Conservation (phyloP, 2,113 vertebrate genomes). For the Petrocephalus zakoni region DNA sequence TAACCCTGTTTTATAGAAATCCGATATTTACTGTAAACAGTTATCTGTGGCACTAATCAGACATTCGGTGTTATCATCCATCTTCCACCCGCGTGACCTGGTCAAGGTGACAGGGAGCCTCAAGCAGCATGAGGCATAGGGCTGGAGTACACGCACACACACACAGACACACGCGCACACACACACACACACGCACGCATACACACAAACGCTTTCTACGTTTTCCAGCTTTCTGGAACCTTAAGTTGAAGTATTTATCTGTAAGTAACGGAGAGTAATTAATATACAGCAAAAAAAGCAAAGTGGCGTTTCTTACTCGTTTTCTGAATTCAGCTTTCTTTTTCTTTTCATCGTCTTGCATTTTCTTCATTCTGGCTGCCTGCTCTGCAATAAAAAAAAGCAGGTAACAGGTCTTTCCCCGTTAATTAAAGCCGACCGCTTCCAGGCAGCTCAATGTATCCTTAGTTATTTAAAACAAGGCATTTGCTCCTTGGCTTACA, state of each 20-base stretch:
- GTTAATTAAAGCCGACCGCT: background rate
- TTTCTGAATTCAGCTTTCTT: slow-evolving; percentile 83
- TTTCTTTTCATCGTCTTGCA: slow-evolving; percentile 77
- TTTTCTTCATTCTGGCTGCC: slow-evolving; percentile 77
- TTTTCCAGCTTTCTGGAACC: background rate
- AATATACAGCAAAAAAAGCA: background rate
- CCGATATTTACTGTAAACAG: background rate
- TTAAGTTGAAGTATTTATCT: background rate
- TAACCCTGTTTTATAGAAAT: background rate
- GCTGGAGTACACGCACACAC: background rate
- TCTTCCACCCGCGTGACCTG: background rate
- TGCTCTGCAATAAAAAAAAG: slow-evolving; percentile 60
- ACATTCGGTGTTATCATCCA: background rate
- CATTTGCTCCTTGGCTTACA: background rate
- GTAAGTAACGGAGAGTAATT: background rate
- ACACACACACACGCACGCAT: background rate
- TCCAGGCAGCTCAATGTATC: background rate
- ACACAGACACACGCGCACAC: background rate
- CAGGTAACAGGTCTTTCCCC: background rate
- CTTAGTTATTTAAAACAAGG: background rate
- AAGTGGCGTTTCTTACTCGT: slow-evolving; percentile 54
- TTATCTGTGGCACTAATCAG: background rate
- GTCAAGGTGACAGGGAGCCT: background rate
- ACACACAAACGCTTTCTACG: too few relatives aligned
- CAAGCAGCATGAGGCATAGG: too few relatives aligned